These are phyloP conservation scores for Hymenopus coronatus DNA, from an alignment of 2,888 invertebrate species.

Conservation along the genomic window DNA sequence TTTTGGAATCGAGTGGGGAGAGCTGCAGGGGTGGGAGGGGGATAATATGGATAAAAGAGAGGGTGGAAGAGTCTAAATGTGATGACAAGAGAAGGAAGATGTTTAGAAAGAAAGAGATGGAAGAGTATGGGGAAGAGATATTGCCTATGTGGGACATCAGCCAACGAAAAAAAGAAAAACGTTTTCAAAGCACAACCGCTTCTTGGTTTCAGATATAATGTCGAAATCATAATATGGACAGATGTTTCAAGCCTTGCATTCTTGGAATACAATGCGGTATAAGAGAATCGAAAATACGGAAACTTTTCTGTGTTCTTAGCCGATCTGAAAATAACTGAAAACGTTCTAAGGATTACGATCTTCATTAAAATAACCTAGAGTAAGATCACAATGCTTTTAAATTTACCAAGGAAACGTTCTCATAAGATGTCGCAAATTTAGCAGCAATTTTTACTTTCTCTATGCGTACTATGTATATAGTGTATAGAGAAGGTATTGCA, in stretches of 20 bases:
- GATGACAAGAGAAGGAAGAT: conserved; percentile 11
- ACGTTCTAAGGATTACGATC: too few relatives aligned
- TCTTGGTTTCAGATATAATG: conserved; percentile 14
- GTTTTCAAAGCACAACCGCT: conserved; percentile 1
- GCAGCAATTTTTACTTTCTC: too few relatives aligned
- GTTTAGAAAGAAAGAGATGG: background rate
- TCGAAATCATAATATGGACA: conserved; percentile 12
- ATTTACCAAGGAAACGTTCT: too few relatives aligned
- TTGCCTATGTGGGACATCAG: conserved; percentile 20
- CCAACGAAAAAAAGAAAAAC: conserved; percentile 6
- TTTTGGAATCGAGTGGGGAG: conserved; percentile 28
- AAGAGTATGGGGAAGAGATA: background rate
- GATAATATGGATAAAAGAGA: conserved; percentile 28
- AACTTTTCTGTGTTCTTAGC: background rate
- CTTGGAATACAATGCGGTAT: background rate
- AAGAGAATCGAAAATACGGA: background rate
- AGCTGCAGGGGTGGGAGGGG: background rate
- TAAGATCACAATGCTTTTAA: too few relatives aligned
- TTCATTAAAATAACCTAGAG: too few relatives aligned
- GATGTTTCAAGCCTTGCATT: conserved; percentile 4
- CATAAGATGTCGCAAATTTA: too few relatives aligned
- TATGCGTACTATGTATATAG: too few relatives aligned
- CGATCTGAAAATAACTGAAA: background rate
- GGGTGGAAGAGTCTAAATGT: background rate
- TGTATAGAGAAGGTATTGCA: too few relatives aligned